phyloP scores from a whole-genome alignment of 2,113 vertebrate genomes.

The Pan paniscus region DNA sequence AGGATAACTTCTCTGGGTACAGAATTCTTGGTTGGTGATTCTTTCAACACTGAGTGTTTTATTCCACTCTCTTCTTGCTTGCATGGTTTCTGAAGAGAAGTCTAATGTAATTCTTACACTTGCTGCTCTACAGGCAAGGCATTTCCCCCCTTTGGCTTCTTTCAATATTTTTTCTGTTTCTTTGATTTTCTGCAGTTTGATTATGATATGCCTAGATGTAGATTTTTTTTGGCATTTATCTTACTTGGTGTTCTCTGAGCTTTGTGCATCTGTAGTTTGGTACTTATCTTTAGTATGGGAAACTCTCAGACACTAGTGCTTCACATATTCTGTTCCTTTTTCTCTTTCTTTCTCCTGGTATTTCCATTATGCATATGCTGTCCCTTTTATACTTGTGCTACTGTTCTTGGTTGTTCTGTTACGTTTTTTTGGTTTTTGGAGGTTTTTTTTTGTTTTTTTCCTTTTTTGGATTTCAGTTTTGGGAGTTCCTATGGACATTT shows the following conservation, averaged over 20 bases:
- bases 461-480: background rate
- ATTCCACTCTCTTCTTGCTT: background rate
- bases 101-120: background rate
- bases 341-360: background rate
- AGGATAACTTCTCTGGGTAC: background rate
- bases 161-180: background rate
- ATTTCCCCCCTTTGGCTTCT: background rate
- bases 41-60: background rate
- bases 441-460: background rate
- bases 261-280: background rate
- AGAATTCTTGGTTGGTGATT: background rate
- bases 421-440: background rate
- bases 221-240: background rate
- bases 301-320: background rate
- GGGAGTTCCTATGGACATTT: background rate
- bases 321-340: background rate
- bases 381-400: background rate
- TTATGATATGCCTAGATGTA: background rate
- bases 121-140: background rate
- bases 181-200: background rate
- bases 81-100: background rate
- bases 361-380: background rate
- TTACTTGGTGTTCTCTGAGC: background rate
- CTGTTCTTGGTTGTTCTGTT: background rate
- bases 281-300: background rate